Conservation (phyloP, 92 coral and sea anemone species). For the Epizoanthus illoricatus region DNA sequence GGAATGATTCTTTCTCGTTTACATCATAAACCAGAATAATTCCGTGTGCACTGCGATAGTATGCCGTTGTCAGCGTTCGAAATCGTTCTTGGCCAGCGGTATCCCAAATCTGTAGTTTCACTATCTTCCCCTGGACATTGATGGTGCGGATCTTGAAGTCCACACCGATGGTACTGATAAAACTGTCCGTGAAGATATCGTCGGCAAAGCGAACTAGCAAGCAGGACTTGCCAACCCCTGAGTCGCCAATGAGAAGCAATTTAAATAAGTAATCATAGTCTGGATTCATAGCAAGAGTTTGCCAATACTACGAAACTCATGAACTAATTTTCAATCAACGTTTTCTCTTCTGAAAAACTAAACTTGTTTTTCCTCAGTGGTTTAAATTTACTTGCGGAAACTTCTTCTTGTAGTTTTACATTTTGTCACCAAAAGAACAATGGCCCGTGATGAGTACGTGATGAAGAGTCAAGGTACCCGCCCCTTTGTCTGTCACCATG, state of each 20-base stretch:
- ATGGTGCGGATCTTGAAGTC: constrained; percentile 97
- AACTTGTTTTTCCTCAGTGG: not conserved
- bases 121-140: constrained; percentile 70
- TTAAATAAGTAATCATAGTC: constrained; percentile 96
- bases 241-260: constrained; percentile 91
- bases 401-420: not conserved
- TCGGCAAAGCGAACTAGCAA: constrained; percentile 98
- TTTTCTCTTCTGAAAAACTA: not conserved
- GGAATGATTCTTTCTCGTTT: constrained; percentile 80
- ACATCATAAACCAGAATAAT: constrained; percentile 92
- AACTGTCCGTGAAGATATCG: constrained; percentile 90
- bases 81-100: constrained; percentile 98
- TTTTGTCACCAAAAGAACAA: not conserved
- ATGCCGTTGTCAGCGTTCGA: constrained; percentile 94
- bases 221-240: constrained; percentile 97
- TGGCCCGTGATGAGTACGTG: not conserved
- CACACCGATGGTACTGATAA: constrained; percentile 98
- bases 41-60: constrained; percentile 98
- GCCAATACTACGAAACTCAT: no score
- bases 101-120: constrained; percentile 96
- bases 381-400: not conserved
- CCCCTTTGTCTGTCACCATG: constrained; percentile 20
- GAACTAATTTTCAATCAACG: not conserved
- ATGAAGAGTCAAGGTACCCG: constrained; percentile 18
- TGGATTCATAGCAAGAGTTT: constrained; percentile 65